Percentiles rank a stretch among this genome's conserved stretches.
These are phyloP conservation scores for Tachycineta bicolor DNA, from an alignment of 2,113 vertebrate genomes.

Conservation along the genomic window DNA sequence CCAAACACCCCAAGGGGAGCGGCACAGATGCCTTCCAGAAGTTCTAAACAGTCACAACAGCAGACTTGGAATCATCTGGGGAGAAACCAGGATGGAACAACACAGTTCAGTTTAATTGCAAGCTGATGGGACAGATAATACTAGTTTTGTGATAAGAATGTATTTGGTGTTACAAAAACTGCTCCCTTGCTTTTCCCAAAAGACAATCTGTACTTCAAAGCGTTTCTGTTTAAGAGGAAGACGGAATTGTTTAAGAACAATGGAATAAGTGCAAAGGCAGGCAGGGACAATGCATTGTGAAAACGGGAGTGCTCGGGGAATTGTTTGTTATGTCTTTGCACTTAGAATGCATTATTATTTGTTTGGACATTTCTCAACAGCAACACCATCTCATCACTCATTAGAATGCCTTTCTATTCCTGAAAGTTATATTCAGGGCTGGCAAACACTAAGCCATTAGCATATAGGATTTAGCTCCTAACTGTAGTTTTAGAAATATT, in stretches of 20 bases:
- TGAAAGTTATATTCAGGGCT: not conserved
- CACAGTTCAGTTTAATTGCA: not conserved
- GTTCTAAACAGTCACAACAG: not conserved
- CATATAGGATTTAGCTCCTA: not conserved
- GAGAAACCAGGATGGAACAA: not conserved
- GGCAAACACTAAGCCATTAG: not conserved
- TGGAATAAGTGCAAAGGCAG: not conserved
- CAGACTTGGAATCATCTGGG: not conserved
- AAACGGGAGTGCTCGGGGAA: not conserved
- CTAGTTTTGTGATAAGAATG: not conserved
- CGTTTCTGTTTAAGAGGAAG: not conserved
- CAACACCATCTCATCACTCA: not conserved
- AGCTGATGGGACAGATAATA: not conserved
- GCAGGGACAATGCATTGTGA: not conserved
- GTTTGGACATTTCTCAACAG: not conserved
- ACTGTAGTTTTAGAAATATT: not conserved
- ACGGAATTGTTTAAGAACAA: not conserved
- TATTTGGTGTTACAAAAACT: not conserved
- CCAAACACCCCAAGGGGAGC: not conserved
- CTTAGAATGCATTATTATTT: not conserved
- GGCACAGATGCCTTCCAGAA: accelerated
- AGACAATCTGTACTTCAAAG: not conserved
- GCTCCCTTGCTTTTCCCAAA: not conserved
- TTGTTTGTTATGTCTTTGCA: not conserved
- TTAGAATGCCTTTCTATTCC: not conserved